Evolutionary conservation across 2,797 vertebrate genomes (phyloP), one percentile per base, ranked within the genome.

Genomic region (Amniataba percoides): DNA sequence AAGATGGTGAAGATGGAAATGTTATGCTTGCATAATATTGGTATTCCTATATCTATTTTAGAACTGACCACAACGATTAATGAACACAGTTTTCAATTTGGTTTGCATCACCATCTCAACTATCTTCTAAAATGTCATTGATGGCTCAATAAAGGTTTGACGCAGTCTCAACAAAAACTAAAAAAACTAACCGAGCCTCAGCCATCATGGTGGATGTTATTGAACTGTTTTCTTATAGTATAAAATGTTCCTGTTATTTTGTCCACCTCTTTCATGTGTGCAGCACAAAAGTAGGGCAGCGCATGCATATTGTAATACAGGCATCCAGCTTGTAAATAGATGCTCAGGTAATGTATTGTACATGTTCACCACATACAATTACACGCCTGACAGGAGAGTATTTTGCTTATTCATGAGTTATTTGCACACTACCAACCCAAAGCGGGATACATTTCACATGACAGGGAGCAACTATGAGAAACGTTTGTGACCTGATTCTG

Each of bases 301-400:
- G 27, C 27, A 66, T 73, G 46, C 15, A 82, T 77, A 70, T 43
- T 67, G 12, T 23, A 74, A 53, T 23, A 49, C 8, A 66, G 65
- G 77, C 34, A 64, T 55, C 9, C 25, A 40, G 12, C 27, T 45
- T 69, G 7, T 49, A 63, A 73, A 81, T 57, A 19, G 6, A 80
- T 59, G 58, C 25, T 55, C 49, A 76, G 36, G 14, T 71, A 80
- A 71, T 84, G 77, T 21, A 58, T 18, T 62, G 14, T 46, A 15
- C 31, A 36, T 63, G 19, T 60, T 69, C 16, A 57, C 3, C 7
- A 10, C 48, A 71, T 23, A 27, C 18, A 51, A 55, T 72, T 68
- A 60, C 55, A 80, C 66, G 58, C 48, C 40, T 52, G 21, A 52
- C 27, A 72, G 31, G 15, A 51, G 71, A 21, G 57, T 19, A 51